These are phyloP conservation scores for Chalcis sispes DNA, from an alignment of 2,888 invertebrate genomes.

Conservation along the genomic window DNA sequence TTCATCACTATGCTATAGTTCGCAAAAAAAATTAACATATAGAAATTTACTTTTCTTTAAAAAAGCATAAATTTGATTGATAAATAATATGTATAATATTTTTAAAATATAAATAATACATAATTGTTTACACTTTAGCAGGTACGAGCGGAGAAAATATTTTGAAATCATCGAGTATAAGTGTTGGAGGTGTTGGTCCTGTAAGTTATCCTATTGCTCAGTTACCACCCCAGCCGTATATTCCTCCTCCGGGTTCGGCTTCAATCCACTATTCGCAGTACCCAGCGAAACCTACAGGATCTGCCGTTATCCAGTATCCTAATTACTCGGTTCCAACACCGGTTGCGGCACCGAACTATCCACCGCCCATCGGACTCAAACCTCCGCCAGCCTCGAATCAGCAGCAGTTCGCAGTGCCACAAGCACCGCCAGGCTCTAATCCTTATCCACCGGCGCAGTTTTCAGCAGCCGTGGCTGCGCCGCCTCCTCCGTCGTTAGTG, in stretches of 20 bases:
- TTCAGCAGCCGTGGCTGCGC: slow-evolving; percentile 46
- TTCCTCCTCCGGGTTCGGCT: slow-evolving; percentile 72
- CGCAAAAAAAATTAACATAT: neutral
- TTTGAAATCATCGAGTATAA: slow-evolving; percentile 66
- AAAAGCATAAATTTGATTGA: neutral
- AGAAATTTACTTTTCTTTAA: too few relatives aligned
- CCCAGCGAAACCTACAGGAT: slow-evolving; percentile 64
- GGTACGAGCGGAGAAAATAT: slow-evolving; percentile 72
- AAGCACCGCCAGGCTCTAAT: slow-evolving; percentile 74
- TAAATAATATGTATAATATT: neutral
- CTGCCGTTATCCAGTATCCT: slow-evolving; percentile 66
- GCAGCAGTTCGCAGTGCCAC: slow-evolving; percentile 67
- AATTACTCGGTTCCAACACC: slow-evolving; percentile 58
- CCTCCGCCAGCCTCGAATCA: neutral
- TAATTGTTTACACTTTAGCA: slow-evolving; percentile 57
- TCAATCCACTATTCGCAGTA: slow-evolving; percentile 70
- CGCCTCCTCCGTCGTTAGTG: slow-evolving; percentile 58
- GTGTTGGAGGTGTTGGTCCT: neutral
- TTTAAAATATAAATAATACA: neutral
- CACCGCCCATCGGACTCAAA: slow-evolving; percentile 37
- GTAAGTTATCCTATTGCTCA: slow-evolving; percentile 65
- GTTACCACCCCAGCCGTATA: slow-evolving; percentile 73
- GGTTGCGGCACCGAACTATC: slow-evolving; percentile 45
- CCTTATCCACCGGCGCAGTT: slow-evolving; percentile 72
- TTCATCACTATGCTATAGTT: too few relatives aligned